These are phyloP conservation scores for Acrocyrtus sp. DNA, from an alignment of 2,888 invertebrate genomes.

Conservation along the genomic window DNA sequence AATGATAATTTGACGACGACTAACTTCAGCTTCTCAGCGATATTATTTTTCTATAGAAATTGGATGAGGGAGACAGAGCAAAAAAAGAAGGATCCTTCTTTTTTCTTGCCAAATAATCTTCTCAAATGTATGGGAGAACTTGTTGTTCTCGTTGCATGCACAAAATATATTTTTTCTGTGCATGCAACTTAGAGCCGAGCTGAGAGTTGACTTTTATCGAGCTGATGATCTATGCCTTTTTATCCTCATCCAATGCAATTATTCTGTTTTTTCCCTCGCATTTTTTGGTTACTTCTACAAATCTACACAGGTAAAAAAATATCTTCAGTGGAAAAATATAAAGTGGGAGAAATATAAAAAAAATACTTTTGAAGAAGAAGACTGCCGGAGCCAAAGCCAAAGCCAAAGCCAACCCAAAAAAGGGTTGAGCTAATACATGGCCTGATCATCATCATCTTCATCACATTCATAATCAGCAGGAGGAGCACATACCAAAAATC, in stretches of 20 bases:
- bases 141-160: neutral
- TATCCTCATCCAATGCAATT: neutral
- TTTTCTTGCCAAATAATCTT: no score
- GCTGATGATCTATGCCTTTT: no score
- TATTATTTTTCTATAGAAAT: no score
- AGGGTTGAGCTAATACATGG: slow-evolving; percentile 15
- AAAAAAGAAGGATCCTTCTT: neutral
- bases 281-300: neutral
- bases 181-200: no score
- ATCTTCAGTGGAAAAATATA: neutral
- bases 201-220: no score
- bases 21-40: no score
- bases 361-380: neutral
- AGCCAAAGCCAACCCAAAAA: slow-evolving; percentile 26
- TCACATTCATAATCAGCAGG: neutral
- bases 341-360: neutral
- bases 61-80: no score
- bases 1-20: slow-evolving; percentile 11
- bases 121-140: no score
- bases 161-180: no score
- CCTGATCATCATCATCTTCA: neutral
- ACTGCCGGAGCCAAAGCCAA: slow-evolving; percentile 15
- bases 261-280: neutral
- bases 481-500: no score
- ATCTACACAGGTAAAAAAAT: neutral